These are phyloP conservation scores for Platalea minor DNA, from an alignment of 2,797 vertebrate genomes.

Conservation along the genomic window DNA sequence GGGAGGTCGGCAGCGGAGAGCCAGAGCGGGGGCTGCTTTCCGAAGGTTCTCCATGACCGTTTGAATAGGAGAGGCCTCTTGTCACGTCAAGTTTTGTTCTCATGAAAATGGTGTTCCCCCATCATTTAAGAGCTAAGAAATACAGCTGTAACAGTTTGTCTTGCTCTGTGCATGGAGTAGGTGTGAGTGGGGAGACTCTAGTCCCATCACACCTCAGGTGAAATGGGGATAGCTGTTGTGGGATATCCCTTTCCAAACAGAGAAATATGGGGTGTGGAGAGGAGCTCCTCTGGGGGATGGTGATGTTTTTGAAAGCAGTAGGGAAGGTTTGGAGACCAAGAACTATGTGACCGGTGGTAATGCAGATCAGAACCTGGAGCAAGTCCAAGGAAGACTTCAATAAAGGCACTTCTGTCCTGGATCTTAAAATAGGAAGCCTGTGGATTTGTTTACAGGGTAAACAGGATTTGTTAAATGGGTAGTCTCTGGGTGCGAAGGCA, in stretches of 20 bases:
- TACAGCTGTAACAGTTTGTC: not conserved
- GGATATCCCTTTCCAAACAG: not conserved
- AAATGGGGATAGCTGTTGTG: rapidly evolving
- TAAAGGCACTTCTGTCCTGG: constrained; percentile 38
- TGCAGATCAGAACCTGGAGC: constrained; percentile 18
- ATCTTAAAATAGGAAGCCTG: constrained; percentile 24
- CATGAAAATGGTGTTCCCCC: rapidly evolving
- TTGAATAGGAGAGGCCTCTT: not conserved
- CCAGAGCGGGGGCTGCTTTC: not conserved
- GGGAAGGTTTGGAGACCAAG: not conserved
- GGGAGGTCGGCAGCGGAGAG: rapidly evolving
- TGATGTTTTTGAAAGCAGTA: not conserved
- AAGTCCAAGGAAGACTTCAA: constrained; percentile 21
- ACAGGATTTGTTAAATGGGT: not conserved
- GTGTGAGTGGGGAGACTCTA: not conserved
- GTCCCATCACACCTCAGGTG: rapidly evolving
- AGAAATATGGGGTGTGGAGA: not conserved
- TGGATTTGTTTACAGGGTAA: constrained; percentile 32
- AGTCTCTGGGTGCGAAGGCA: not conserved
- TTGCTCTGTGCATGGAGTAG: not conserved
- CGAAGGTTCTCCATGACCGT: not conserved
- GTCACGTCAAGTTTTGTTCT: not conserved
- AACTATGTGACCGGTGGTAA: not conserved
- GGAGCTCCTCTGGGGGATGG: not conserved
- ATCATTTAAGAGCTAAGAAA: not conserved